Evolutionary conservation across 1,140 invertebrate species (phyloP).

Genomic region (Lutraria rhynchaena): DNA sequence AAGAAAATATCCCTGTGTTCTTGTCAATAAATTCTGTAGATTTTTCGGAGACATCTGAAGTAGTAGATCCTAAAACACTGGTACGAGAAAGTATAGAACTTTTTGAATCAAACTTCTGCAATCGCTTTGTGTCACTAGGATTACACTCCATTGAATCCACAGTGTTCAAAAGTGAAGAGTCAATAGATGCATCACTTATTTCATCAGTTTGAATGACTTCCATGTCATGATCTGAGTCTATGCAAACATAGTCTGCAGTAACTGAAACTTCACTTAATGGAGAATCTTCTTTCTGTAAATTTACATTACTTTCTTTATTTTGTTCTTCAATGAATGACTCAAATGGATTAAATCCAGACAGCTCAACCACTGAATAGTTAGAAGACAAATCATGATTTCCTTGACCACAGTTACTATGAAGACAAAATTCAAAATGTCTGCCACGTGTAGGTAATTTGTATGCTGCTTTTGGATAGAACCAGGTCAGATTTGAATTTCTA

Average conservation of each 20-base stretch:
- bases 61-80: constrained; percentile 26
- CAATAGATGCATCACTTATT: neutral
- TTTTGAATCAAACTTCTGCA: constrained; percentile 27
- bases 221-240: constrained; percentile 24
- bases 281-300: neutral
- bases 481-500: constrained; percentile 58
- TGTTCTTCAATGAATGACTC: constrained; percentile 53
- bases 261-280: constrained; percentile 30
- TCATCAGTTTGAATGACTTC: constrained; percentile 2
- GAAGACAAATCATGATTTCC: constrained; percentile 64
- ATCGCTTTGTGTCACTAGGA: neutral
- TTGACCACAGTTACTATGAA: constrained; percentile 57
- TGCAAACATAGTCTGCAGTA: constrained; percentile 47
- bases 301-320: neutral
- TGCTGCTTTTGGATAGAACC: constrained; percentile 71
- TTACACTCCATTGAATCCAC: neutral
- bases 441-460: constrained; percentile 67
- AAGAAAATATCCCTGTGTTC: constrained; percentile 2
- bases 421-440: constrained; percentile 60
- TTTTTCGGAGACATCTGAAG: neutral
- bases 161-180: neutral
- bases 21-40: neutral
- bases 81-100: constrained; percentile 51
- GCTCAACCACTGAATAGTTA: constrained; percentile 65
- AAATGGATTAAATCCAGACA: constrained; percentile 74